Evolutionary conservation across 2,797 vertebrate genomes (phyloP), one percentile per base, ranked within the genome.

Genomic region (Manis crassicaudata): DNA sequence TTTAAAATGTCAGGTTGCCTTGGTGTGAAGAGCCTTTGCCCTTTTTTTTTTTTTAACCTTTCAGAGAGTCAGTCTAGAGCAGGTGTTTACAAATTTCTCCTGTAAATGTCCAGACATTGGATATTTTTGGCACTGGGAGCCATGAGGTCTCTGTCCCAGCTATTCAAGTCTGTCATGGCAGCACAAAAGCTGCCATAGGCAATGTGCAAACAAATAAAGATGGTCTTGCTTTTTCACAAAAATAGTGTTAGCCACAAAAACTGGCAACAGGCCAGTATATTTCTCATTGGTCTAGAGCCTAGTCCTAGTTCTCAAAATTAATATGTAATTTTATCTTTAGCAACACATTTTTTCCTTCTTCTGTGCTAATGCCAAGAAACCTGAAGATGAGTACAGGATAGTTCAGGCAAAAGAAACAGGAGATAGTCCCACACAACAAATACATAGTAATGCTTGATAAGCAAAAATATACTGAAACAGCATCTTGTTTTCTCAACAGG

Each of bases 301-400:
- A 96, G 75, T 96, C 72, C 86, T 92, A 82, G 80, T 84, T 97
- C 84, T 95, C 95, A 93, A 98, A 97, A 97, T 95, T 84, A 97
- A 94, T 98, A 96, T 73, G 73, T 29, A 88, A 88, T 96, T 97
- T 97, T 76, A 95, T 98, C 90, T 97, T 97, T 95, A 97, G 97
- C 96, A 97, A 87, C 85, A 58, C 68, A 14, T 97, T 98, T 97
- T 46, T 97, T 77, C 81, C 95, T 97, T 77, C 88, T 94, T 97
- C 88, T 75, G 94, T 95, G 86, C 50, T 88, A 97, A 98, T 98
- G 96, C 97, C 97, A 98, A 92, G 97, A 97, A 98, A 65, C 89
- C 97, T 97, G 77, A 97, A 97, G 82, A 94, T 80, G 95, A 86
- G 50, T 58, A 96, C 85, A 97, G 75, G 79, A 43, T 68, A 92